Evolutionary conservation across 2,888 invertebrate genomes (phyloP).

Genomic region (Lutraria lutraria): DNA sequence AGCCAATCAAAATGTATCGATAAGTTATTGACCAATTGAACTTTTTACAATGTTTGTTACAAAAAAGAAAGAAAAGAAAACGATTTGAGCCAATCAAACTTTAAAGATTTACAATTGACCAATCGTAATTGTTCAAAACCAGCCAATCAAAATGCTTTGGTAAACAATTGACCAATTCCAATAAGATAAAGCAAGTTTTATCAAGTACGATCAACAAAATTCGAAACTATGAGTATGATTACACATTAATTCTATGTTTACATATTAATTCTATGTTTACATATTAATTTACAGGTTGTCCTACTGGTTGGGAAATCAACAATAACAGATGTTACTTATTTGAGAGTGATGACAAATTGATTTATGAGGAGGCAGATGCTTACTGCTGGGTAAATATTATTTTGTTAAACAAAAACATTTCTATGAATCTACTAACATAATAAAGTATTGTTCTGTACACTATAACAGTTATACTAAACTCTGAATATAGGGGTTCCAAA

Average conservation of each 20-base stretch:
- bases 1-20: no score
- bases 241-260: background rate
- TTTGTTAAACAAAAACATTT: background rate
- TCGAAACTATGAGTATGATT: background rate
- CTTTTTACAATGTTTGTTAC: no score
- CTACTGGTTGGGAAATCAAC: constrained; percentile 63
- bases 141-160: no score
- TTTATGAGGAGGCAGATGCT: constrained; percentile 66
- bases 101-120: no score
- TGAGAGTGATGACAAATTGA: constrained; percentile 57
- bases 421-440: no score
- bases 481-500: no score
- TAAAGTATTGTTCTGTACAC: no score
- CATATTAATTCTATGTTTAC: background rate
- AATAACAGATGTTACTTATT: constrained; percentile 64
- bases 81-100: no score
- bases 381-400: constrained; percentile 64
- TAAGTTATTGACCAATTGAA: no score
- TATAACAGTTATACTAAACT: no score
- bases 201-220: background rate
- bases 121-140: no score
- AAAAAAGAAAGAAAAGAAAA: no score
- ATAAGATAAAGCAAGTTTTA: background rate
- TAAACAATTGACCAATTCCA: background rate
- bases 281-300: constrained; percentile 58